Evolutionary conservation across 2,797 vertebrate genomes (phyloP), one percentile per base, ranked within the genome.

Genomic region (Sparidentex hasta): DNA sequence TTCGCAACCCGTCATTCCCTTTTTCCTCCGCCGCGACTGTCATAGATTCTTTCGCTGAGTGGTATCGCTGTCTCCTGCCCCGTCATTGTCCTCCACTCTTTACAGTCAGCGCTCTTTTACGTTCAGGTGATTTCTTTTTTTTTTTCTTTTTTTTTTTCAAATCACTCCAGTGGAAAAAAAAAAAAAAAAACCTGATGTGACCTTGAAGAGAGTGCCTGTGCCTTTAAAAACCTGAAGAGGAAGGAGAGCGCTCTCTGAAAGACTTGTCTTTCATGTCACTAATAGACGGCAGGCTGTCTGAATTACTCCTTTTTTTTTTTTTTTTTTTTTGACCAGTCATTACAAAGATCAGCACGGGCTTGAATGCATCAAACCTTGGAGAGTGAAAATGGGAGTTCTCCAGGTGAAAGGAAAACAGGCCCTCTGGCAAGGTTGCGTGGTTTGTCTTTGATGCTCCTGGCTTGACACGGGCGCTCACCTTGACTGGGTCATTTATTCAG

Each of bases 401-500:
- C 76, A 65, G 88, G 89, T 91, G 90, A 90, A 91, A 88, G 81
- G 82, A 87, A 88, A 82, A 74, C 66, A 43, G 84, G 77, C 65
- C 91, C 88, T 51, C 56, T 73, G 88, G 87, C 90, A 89, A 93
- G 89, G 91, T 91, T 82, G 78, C 81, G 1, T 72, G 86, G 71
- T 92, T 91, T 84, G 91, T 92, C 88, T 91, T 84, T 90, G 89
- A 87, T 81, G 87, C 85, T 88, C 78, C 63, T 67, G 88, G 83
- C 71, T 77, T 87, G 90, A 90, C 88, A 87, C 47, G 2, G 56
- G 51, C 82, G 75, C 75, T 92, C 85, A 94, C 92, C 91, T 92
- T 94, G 90, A 90, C 91, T 87, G 90, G 90, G 87, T 93, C 91
- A 89, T 92, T 94, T 91, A 91, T 91, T 90, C 87, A 88, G 84